Conservation (phyloP, 2,888 invertebrate genomes). For the Eudasyphora cyanicolor region DNA sequence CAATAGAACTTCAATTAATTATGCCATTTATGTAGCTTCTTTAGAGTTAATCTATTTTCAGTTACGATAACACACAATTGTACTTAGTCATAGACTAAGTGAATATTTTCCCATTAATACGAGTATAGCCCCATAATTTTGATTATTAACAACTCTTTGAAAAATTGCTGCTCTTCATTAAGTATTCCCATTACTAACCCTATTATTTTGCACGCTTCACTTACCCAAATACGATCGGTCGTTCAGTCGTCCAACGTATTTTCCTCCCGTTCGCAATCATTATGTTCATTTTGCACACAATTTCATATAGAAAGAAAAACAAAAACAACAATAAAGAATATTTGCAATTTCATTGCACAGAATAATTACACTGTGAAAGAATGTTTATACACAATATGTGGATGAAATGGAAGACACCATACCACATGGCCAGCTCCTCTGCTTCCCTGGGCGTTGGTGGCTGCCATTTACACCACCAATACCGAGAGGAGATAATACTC, state of each 20-base stretch:
- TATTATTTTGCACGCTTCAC: slow-evolving; percentile 61
- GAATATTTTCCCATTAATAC: too few species aligned
- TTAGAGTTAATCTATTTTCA: too few species aligned
- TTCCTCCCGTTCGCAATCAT: slow-evolving; percentile 52
- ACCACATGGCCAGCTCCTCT: not conserved
- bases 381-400: slow-evolving; percentile 16
- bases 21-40: too few species aligned
- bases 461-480: slow-evolving; percentile 13
- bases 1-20: too few species aligned
- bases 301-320: slow-evolving; percentile 24
- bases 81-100: too few species aligned
- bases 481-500: not conserved
- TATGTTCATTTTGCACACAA: slow-evolving; percentile 12
- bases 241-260: slow-evolving; percentile 33
- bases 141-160: slow-evolving; percentile 45
- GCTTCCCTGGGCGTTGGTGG: not conserved
- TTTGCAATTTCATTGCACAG: slow-evolving; percentile 67
- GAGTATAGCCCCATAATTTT: not conserved
- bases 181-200: slow-evolving; percentile 61
- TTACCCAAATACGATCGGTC: slow-evolving; percentile 53
- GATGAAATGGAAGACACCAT: not conserved
- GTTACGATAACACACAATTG: too few species aligned
- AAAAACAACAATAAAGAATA: slow-evolving; percentile 62
- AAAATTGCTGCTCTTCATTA: slow-evolving; percentile 62
- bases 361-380: slow-evolving; percentile 64